A percentile compares a stretch with the other conserved stretches of the same genome.
Conservation (phyloP, 2,113 vertebrate species). For the Girardinichthys multiradiatus region DNA sequence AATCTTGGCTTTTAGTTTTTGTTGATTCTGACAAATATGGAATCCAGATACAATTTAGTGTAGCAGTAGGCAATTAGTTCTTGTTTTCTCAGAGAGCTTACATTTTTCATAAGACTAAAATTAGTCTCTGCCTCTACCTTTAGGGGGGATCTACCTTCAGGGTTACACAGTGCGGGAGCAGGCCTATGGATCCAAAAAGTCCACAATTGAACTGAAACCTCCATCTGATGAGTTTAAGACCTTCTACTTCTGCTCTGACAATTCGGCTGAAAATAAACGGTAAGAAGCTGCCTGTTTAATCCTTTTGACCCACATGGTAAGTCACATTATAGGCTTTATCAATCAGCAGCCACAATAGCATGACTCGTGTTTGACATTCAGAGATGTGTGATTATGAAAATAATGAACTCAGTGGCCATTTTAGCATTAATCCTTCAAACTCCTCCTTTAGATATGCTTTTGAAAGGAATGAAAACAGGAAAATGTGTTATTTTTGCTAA, state of each 20-base stretch:
- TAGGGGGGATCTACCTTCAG: conserved; percentile 91
- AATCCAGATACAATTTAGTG: not conserved
- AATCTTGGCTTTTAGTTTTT: too few species aligned
- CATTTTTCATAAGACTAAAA: not conserved
- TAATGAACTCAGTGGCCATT: too few species aligned
- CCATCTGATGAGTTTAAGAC: conserved; percentile 92
- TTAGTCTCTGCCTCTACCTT: not conserved
- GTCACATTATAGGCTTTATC: not conserved
- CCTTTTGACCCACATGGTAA: not conserved
- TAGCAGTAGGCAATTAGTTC: not conserved
- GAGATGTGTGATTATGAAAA: too few species aligned
- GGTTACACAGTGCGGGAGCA: conserved; percentile 89
- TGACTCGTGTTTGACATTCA: not conserved
- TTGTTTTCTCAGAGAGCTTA: not conserved
- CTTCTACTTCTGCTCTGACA: conserved; percentile 89
- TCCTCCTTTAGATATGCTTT: too few species aligned
- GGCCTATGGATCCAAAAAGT: conserved; percentile 82
- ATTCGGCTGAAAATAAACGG: conserved; percentile 87
- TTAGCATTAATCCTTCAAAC: too few species aligned
- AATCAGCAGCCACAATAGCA: not conserved
- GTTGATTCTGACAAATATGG: not conserved
- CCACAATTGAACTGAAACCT: conserved; percentile 88
- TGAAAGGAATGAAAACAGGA: too few species aligned
- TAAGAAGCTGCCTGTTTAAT: conserved; percentile 60
- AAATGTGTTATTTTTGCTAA: too few species aligned